phyloP scores from a whole-genome alignment of 2,888 invertebrate genomes.

The Caenorhabditis japonica region DNA sequence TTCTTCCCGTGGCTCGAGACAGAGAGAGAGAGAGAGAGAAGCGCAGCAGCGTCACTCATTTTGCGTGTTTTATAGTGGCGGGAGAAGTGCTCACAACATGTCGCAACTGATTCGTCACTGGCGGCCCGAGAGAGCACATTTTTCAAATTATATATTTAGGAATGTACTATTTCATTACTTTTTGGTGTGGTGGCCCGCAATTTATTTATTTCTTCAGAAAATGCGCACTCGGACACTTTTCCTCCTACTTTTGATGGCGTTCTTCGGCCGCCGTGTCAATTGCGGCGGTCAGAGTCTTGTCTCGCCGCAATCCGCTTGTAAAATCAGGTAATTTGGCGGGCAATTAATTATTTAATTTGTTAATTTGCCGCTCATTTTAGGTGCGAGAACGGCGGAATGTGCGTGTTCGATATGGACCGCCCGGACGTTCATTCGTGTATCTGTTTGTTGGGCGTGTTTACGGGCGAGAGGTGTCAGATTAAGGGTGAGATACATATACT shows the following conservation, averaged over 20 bases:
- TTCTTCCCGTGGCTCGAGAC: neutral
- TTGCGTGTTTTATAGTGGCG: conserved; percentile 50
- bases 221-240: conserved; percentile 37
- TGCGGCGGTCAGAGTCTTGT: conserved; percentile 56
- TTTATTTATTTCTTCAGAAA: too few relatives aligned
- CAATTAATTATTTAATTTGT: neutral
- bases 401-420: conserved; percentile 37
- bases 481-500: too few relatives aligned
- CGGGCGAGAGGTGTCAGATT: conserved; percentile 68
- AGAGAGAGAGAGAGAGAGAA: conserved; percentile 5
- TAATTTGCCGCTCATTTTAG: conserved; percentile 1
- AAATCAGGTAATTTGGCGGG: conserved; percentile 43
- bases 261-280: conserved; percentile 21
- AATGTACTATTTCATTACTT: too few relatives aligned
- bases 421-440: conserved; percentile 67
- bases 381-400: conserved; percentile 52
- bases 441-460: conserved; percentile 70
- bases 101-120: conserved; percentile 50
- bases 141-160: too few relatives aligned
- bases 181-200: too few relatives aligned
- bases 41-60: conserved; percentile 35
- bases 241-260: conserved; percentile 42
- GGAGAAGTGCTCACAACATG: conserved; percentile 40
- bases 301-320: conserved; percentile 57
- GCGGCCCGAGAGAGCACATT: too few relatives aligned